A percentile compares a stretch with the other conserved stretches of the same genome.
Conservation (phyloP, 2,797 vertebrate species). For the Aldrovandia affinis region DNA sequence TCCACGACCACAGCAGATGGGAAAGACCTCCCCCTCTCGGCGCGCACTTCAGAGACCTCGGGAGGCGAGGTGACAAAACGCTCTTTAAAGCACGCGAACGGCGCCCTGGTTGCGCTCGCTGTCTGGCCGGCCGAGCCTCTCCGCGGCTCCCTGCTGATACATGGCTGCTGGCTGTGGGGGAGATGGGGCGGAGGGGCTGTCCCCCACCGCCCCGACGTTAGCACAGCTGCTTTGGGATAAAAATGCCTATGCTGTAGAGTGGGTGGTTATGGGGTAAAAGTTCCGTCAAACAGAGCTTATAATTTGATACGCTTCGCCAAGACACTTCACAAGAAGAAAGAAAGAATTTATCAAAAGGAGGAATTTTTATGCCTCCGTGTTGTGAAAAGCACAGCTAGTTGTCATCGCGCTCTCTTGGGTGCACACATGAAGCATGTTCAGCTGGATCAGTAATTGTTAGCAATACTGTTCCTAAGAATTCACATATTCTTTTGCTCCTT, state of each 20-base stretch:
- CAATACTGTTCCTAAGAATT: too few species aligned
- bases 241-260: neutral
- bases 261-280: neutral
- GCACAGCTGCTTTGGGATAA: neutral
- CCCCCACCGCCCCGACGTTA: neutral
- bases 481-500: too few species aligned
- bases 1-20: neutral
- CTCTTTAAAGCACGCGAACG: neutral
- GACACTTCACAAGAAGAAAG: neutral
- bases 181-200: neutral
- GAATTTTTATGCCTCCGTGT: neutral
- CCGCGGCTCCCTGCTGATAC: conserved; percentile 74
- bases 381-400: neutral
- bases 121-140: conserved; percentile 67
- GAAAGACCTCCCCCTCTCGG: neutral
- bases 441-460: too few species aligned
- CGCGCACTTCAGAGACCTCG: neutral
- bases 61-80: neutral
- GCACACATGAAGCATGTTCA: neutral
- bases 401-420: neutral
- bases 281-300: neutral
- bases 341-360: neutral
- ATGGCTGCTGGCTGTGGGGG: conserved; percentile 68
- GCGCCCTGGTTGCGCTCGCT: conserved; percentile 42
- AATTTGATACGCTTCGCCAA: neutral